Percentiles rank a stretch among this genome's conserved stretches.
Evolutionary conservation across 2,888 invertebrate species (phyloP).

Genomic region (Escarpia spicata): DNA sequence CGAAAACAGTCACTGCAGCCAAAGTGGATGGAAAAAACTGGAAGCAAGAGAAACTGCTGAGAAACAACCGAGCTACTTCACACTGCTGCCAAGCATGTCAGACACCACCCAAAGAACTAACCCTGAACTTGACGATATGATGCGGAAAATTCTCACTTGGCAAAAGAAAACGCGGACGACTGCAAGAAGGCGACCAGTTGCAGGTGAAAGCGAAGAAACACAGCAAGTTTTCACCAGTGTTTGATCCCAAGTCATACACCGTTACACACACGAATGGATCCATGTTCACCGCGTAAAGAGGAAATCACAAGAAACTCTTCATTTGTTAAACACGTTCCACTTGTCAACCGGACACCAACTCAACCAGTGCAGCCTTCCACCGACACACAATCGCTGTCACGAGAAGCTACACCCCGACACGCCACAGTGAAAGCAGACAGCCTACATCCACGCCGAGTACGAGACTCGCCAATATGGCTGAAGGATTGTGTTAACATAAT

Average conservation of each 20-base stretch:
- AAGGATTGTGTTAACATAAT: too few relatives aligned
- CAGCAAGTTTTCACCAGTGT: background rate
- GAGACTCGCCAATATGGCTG: too few relatives aligned
- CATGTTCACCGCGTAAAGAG: background rate
- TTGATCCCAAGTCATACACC: background rate
- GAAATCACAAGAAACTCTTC: background rate
- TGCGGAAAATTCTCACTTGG: background rate
- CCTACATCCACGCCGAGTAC: background rate
- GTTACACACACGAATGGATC: background rate
- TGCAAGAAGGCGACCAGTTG: background rate
- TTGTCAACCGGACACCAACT: background rate
- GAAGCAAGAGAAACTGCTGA: slow-evolving; percentile 22
- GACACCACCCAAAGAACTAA: background rate
- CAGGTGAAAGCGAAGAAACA: background rate
- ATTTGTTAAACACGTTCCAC: background rate
- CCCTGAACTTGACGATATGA: background rate
- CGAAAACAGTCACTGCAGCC: slow-evolving; percentile 26
- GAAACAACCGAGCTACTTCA: slow-evolving; percentile 29
- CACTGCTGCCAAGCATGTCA: background rate
- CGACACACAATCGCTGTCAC: background rate
- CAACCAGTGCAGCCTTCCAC: background rate
- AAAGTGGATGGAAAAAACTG: slow-evolving; percentile 21
- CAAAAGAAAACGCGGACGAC: background rate
- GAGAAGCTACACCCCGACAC: background rate
- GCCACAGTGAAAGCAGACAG: background rate